A percentile compares a stretch with the other conserved stretches of the same genome.
These are phyloP conservation scores for Cephus cinctus DNA, from an alignment of 1,140 invertebrate genomes.

Conservation along the genomic window DNA sequence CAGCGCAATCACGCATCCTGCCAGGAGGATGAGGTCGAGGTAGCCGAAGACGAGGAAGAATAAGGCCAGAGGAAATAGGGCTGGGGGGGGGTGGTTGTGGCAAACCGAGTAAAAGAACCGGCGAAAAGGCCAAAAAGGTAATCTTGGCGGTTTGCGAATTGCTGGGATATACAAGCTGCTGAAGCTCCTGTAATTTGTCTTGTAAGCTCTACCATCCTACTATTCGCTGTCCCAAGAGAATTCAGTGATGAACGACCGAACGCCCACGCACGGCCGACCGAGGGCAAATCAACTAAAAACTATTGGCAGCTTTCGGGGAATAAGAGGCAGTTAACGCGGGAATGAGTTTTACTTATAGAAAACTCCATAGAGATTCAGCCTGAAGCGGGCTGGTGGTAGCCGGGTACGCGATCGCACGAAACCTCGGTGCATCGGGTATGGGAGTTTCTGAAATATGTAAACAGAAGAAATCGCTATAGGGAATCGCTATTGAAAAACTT, in stretches of 20 bases:
- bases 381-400: too few relatives aligned
- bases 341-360: too few relatives aligned
- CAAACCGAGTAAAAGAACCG: neutral
- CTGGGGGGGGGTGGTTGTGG: constrained; percentile 2
- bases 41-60: neutral
- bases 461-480: too few relatives aligned
- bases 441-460: too few relatives aligned
- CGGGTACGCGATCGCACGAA: too few relatives aligned
- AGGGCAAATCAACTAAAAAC: constrained; percentile 40
- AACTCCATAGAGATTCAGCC: too few relatives aligned
- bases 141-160: constrained; percentile 27
- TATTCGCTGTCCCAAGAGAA: constrained; percentile 23
- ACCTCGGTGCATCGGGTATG: too few relatives aligned
- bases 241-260: constrained; percentile 34
- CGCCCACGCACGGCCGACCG: constrained; percentile 22
- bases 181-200: constrained; percentile 35
- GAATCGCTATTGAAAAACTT: too few relatives aligned
- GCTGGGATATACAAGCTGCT: constrained; percentile 30
- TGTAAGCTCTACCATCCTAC: constrained; percentile 13
- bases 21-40: too few relatives aligned
- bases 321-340: too few relatives aligned
- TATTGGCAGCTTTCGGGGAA: constrained; percentile 36
- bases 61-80: neutral
- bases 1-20: too few relatives aligned
- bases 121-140: constrained; percentile 18